Base-by-base conservation (phyloP, 2,888 invertebrate genomes). In the Mythimna loreyi region DNA sequence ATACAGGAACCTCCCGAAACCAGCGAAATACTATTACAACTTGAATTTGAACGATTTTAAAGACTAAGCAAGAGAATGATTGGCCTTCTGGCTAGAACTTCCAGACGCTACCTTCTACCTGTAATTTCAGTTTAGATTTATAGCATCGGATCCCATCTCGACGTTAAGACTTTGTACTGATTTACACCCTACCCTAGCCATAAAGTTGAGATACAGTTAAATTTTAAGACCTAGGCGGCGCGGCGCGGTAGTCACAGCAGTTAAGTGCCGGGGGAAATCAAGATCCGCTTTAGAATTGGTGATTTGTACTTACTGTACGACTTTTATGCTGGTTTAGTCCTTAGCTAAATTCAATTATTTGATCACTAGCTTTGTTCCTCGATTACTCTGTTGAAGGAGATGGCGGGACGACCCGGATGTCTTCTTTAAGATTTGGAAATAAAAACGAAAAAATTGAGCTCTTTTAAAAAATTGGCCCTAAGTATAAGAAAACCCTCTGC, bases 181-280 rank as follows among this genome's bases (percentile, higher is more conserved):
- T 67, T 33, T 69, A 57, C 8, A 43, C 0, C 23, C 21, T 36
- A 19, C 13, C 13, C 25, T 1, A 2, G 9, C 36, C 33, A 21
- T 53, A 63, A 72, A 55, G 64, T 53, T 52, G 8, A 36, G 21
- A 30, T 49, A 49, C 30, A 49, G 30, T 43, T 13, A 36, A 28
- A 52, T 61, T 72, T 52, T 45, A 69, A 72, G 33, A 52, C 21
- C 62, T 52, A 67, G 2, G 3, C 16, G 21, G 16, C 16, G 3
- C 16, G 21, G 16, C 16, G 1, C 19, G 21, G 23, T 7, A 67
- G 23, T 30, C 25, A 21, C 11, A 25, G 33, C 16, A 43, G n/a
- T 8, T 13, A n/a, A 57, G n/a, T 71, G 49, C 49, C 70, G 19
- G 36, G 74, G 70, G 74, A 71, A 71, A 71, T 71, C 70, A 72